A percentile compares a stretch with the other conserved stretches of the same genome.
Conservation (phyloP, 2,888 invertebrate genomes). For the Drosophila paracracens region DNA sequence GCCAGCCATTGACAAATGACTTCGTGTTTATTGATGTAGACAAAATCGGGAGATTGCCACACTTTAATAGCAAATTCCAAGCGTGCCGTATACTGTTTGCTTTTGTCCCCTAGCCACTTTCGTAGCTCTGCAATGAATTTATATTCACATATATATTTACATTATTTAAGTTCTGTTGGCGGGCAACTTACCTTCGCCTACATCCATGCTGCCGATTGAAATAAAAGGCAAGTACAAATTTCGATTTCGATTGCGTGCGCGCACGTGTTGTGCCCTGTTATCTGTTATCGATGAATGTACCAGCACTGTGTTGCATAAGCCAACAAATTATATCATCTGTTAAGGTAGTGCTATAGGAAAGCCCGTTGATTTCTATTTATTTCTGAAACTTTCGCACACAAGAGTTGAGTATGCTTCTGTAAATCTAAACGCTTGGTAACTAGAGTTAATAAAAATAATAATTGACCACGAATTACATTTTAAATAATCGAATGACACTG, state of each 20-base stretch:
- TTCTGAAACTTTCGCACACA: background rate
- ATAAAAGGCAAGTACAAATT: conserved; percentile 24
- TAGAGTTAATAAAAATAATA: background rate
- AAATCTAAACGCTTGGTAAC: background rate
- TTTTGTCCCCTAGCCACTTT: conserved; percentile 79
- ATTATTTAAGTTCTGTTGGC: background rate
- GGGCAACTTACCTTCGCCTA: conserved; percentile 57
- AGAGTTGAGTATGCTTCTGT: background rate
- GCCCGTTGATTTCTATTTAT: background rate
- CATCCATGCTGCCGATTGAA: conserved; percentile 48
- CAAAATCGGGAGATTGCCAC: conserved; percentile 83
- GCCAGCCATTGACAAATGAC: conserved; percentile 79
- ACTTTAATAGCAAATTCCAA: conserved; percentile 82
- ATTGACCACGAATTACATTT: background rate
- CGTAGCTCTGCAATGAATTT: conserved; percentile 73
- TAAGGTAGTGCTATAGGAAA: background rate
- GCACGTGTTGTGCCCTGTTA: conserved; percentile 58
- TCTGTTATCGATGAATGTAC: conserved; percentile 31
- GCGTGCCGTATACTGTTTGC: conserved; percentile 75
- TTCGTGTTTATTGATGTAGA: conserved; percentile 81
- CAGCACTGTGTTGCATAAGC: conserved; percentile 5
- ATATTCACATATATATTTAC: background rate
- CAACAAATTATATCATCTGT: background rate
- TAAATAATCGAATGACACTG: background rate
- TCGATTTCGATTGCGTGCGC: conserved; percentile 33